Evolutionary conservation across 2,113 vertebrate genomes (phyloP).

Genomic region (Corythornis vintsioides): DNA sequence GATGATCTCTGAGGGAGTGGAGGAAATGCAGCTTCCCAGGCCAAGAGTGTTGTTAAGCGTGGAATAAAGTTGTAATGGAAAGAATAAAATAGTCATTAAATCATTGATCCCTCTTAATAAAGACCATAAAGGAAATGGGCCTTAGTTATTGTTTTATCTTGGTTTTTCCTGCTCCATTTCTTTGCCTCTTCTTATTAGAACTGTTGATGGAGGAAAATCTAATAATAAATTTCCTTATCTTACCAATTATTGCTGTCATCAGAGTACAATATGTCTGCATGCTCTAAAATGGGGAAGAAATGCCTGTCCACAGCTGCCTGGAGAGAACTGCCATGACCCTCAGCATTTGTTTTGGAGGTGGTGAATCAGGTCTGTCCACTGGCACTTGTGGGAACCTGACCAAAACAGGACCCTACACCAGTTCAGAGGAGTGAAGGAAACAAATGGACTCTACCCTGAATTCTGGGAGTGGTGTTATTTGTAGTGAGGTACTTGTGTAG

Average conservation of each 20-base stretch:
- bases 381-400: background rate
- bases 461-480: background rate
- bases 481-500: fast-evolving
- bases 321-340: background rate
- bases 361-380: background rate
- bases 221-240: slow-evolving; percentile 41
- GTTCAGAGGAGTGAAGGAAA: background rate
- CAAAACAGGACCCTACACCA: background rate
- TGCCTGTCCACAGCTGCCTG: background rate
- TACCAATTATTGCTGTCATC: background rate
- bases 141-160: background rate
- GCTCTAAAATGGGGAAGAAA: background rate
- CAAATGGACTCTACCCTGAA: background rate
- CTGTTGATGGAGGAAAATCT: background rate
- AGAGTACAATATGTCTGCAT: background rate
- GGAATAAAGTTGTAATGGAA: background rate
- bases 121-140: background rate
- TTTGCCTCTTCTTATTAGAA: background rate
- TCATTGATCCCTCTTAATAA: background rate
- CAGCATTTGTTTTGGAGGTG: background rate
- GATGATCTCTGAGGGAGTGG: background rate
- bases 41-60: background rate
- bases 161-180: background rate
- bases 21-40: background rate
- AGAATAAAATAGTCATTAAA: background rate